Evolutionary conservation across 2,113 vertebrate species (phyloP).

Genomic region (Otocyon megalotis): DNA sequence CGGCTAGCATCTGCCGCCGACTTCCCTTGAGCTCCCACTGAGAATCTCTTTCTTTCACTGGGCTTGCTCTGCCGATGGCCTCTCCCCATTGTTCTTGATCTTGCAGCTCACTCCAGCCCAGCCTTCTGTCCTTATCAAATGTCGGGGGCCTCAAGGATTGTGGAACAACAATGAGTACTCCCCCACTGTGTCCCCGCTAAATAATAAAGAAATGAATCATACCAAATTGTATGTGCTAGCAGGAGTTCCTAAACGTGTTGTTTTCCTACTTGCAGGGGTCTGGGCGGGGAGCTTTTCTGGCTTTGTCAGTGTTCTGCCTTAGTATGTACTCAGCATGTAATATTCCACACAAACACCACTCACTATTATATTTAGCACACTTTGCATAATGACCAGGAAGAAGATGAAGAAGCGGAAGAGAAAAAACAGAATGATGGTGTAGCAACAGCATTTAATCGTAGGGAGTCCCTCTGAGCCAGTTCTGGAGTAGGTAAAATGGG

Average conservation of each 20-base stretch:
- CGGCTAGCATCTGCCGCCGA: background rate
- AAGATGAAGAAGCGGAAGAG: background rate
- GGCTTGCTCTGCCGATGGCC: background rate
- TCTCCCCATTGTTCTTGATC: slow-evolving; percentile 5
- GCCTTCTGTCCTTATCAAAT: background rate
- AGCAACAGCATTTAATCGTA: background rate
- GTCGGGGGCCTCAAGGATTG: background rate
- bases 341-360: background rate
- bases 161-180: background rate
- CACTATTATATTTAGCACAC: slow-evolving; percentile 5
- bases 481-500: background rate
- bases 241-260: background rate
- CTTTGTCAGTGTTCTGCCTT: slow-evolving; percentile 39
- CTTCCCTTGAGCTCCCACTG: background rate
- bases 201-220: slow-evolving; percentile 16
- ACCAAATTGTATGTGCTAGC: background rate
- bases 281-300: slow-evolving; percentile 31
- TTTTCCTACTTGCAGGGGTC: slow-evolving; percentile 2
- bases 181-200: background rate
- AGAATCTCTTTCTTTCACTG: background rate
- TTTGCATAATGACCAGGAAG: slow-evolving; percentile 32
- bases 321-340: background rate
- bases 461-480: background rate
- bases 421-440: background rate
- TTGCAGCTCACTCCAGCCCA: background rate